phyloP scores from a whole-genome alignment of 2,113 vertebrate species.

The Apodemus sylvaticus region DNA sequence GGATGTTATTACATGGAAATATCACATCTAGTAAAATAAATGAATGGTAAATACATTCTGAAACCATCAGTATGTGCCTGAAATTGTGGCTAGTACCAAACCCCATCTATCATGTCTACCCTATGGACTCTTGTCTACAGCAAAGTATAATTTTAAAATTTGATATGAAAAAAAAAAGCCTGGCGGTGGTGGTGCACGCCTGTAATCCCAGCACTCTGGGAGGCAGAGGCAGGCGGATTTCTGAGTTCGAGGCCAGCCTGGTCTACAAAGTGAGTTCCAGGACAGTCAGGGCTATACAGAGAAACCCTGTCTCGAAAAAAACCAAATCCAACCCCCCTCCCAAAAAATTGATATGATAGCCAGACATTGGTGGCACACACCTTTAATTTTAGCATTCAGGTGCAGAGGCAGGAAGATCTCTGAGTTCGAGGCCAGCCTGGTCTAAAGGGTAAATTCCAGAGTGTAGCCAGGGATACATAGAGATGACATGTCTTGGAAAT shows the following conservation, averaged over 20 bases:
- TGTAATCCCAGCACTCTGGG: too few relatives aligned
- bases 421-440: not conserved
- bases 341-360: not conserved
- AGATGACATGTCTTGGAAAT: not conserved
- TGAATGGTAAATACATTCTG: not conserved
- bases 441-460: not conserved
- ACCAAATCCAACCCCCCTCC: too few relatives aligned
- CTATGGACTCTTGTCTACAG: not conserved
- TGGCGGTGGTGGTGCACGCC: too few relatives aligned
- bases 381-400: not conserved
- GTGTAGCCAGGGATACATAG: not conserved
- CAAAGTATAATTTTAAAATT: not conserved
- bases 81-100: not conserved
- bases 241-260: too few relatives aligned
- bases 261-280: too few relatives aligned
- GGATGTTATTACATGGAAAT: not conserved
- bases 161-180: too few relatives aligned
- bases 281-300: too few relatives aligned
- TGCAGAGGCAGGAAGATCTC: not conserved
- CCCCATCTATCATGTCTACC: not conserved
- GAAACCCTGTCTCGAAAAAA: too few relatives aligned
- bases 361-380: not conserved
- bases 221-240: too few relatives aligned
- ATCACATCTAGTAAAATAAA: fast-evolving
- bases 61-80: not conserved